These are phyloP conservation scores for Serranus cabrilla DNA, from an alignment of 2,797 vertebrate species.

Conservation along the genomic window DNA sequence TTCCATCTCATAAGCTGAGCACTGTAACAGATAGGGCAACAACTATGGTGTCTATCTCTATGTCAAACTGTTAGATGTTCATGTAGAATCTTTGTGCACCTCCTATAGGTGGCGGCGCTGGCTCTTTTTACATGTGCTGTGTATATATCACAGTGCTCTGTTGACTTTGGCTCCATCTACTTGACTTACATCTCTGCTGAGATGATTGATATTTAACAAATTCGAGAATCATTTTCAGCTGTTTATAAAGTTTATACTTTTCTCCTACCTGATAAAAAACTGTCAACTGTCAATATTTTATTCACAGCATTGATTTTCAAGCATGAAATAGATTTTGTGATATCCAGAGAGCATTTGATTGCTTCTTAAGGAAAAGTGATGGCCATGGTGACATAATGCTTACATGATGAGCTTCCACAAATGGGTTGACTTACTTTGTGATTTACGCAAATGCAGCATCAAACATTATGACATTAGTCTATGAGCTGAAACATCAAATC, in stretches of 20 bases:
- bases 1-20: slow-evolving; percentile 23
- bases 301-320: background rate
- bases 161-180: background rate
- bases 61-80: background rate
- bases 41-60: slow-evolving; percentile 26
- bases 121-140: background rate
- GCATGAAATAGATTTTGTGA: background rate
- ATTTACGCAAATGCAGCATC: background rate
- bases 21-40: slow-evolving; percentile 40
- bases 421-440: background rate
- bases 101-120: background rate
- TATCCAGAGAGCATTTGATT: background rate
- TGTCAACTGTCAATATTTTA: background rate
- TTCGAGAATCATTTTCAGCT: background rate
- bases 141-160: too few species aligned
- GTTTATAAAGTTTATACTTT: background rate
- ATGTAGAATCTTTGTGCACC: background rate
- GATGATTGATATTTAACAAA: background rate
- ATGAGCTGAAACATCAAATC: slow-evolving; percentile 5
- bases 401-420: background rate
- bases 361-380: background rate
- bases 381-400: background rate
- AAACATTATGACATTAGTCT: slow-evolving; percentile 1
- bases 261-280: too few species aligned
- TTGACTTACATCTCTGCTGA: background rate